Evolutionary conservation across 2,888 invertebrate species (phyloP).

Genomic region (Oxytorus armatus): DNA sequence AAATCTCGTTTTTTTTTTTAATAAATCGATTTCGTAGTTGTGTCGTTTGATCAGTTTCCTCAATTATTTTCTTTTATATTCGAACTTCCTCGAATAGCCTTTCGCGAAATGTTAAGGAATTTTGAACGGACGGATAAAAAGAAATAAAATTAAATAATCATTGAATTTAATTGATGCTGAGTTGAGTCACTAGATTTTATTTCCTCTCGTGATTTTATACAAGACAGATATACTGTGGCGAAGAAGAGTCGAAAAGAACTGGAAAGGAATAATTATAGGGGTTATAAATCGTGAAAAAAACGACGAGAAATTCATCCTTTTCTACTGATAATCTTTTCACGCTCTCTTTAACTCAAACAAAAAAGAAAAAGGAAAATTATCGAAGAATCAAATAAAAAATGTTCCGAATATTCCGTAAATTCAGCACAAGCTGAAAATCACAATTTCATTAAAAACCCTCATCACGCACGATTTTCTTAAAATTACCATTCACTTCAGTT

Average conservation of each 20-base stretch:
- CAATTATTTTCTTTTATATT: background rate
- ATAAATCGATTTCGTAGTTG: background rate
- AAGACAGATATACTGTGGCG: too few relatives aligned
- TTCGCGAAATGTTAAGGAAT: too few relatives aligned
- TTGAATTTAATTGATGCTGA: too few relatives aligned
- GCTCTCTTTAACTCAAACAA: background rate
- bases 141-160: too few relatives aligned
- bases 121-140: too few relatives aligned
- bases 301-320: background rate
- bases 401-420: background rate
- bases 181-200: too few relatives aligned
- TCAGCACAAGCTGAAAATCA: slow-evolving; percentile 9
- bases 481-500: background rate
- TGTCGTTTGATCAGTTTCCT: background rate
- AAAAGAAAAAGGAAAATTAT: background rate
- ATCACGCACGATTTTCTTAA: slow-evolving; percentile 1
- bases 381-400: slow-evolving; percentile 24
- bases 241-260: too few relatives aligned
- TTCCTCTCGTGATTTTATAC: too few relatives aligned
- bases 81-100: too few relatives aligned
- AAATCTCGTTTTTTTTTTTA: background rate
- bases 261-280: too few relatives aligned
- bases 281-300: too few relatives aligned
- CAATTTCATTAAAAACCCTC: too few relatives aligned
- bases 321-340: background rate